These are phyloP conservation scores for Epinotia demarniana DNA, from an alignment of 2,888 invertebrate genomes.

Conservation along the genomic window DNA sequence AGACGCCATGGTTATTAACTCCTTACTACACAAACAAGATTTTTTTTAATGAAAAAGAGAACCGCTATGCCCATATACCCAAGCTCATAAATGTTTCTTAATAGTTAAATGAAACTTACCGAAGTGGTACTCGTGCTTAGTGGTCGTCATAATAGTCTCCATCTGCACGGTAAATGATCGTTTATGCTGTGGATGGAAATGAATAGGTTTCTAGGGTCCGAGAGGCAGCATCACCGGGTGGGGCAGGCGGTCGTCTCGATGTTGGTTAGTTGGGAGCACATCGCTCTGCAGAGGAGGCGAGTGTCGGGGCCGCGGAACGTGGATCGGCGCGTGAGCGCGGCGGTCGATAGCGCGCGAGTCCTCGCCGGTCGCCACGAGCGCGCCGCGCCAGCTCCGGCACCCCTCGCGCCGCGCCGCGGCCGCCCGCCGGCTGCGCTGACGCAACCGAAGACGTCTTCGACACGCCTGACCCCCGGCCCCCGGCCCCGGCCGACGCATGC, in stretches of 20 bases:
- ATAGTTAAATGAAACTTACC: conserved; percentile 62
- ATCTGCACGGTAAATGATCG: conserved; percentile 46
- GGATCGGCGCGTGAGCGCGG: conserved; percentile 62
- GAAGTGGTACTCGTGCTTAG: conserved; percentile 72
- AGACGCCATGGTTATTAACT: not conserved
- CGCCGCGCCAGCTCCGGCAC: conserved; percentile 49
- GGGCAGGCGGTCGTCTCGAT: conserved; percentile 47
- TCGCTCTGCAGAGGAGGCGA: conserved; percentile 47
- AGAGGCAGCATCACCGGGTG: conserved; percentile 43
- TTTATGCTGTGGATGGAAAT: conserved; percentile 26
- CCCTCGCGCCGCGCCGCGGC: conserved; percentile 47
- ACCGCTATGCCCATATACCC: not conserved
- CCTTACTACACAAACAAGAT: not conserved
- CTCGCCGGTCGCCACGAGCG: conserved; percentile 48
- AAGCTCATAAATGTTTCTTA: conserved; percentile 4
- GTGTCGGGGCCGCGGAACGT: conserved; percentile 44
- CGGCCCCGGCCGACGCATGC: conserved; percentile 10
- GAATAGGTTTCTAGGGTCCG: conserved; percentile 32
- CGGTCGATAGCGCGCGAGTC: conserved; percentile 64
- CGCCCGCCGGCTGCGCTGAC: conserved; percentile 47
- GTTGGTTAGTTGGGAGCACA: conserved; percentile 46
- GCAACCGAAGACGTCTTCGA: conserved; percentile 56
- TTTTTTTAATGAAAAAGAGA: not conserved
- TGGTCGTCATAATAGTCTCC: conserved; percentile 60
- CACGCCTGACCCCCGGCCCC: conserved; percentile 48